A percentile compares a stretch with the other conserved stretches of the same genome.
Evolutionary conservation across 1,140 invertebrate species (phyloP).

Genomic region (Calycopis cecrops): DNA sequence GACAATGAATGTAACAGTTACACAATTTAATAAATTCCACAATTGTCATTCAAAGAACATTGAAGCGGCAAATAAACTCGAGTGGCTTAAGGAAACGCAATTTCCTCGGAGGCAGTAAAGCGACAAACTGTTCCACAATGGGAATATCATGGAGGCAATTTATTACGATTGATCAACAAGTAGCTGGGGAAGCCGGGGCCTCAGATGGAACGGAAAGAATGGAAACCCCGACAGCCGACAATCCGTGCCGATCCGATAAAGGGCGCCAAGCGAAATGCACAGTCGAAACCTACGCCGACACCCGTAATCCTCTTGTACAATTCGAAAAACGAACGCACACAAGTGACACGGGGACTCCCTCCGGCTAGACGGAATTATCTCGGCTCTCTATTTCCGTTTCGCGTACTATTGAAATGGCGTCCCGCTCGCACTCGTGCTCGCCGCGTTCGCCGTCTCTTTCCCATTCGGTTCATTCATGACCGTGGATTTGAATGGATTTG

Average conservation of each 20-base stretch:
- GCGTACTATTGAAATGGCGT: constrained; percentile 68
- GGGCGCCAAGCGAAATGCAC: constrained; percentile 36
- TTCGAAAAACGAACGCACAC: constrained; percentile 68
- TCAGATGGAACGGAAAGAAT: constrained; percentile 58
- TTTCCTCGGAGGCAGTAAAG: constrained; percentile 68
- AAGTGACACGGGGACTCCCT: constrained; percentile 72
- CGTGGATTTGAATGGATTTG: constrained; percentile 66
- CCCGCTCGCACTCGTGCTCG: constrained; percentile 38
- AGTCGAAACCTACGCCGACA: constrained; percentile 55
- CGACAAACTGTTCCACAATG: constrained; percentile 71
- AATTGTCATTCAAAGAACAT: constrained; percentile 37
- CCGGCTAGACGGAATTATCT: constrained; percentile 73
- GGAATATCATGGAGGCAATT: constrained; percentile 71
- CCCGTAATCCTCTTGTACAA: constrained; percentile 53
- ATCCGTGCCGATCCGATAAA: constrained; percentile 31
- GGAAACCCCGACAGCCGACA: constrained; percentile 38
- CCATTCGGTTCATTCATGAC: constrained; percentile 70
- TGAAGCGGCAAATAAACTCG: constrained; percentile 58
- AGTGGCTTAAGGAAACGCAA: constrained; percentile 66
- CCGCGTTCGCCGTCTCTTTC: constrained; percentile 51
- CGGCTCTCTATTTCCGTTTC: constrained; percentile 70
- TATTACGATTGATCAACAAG: constrained; percentile 74
- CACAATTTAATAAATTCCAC: constrained; percentile 17
- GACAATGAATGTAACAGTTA: constrained; percentile 5
- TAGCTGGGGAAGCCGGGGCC: constrained; percentile 56